A percentile compares a stretch with the other conserved stretches of the same genome.
phyloP scores from a whole-genome alignment of 2,797 vertebrate genomes.

The Acanthurus tractus region DNA sequence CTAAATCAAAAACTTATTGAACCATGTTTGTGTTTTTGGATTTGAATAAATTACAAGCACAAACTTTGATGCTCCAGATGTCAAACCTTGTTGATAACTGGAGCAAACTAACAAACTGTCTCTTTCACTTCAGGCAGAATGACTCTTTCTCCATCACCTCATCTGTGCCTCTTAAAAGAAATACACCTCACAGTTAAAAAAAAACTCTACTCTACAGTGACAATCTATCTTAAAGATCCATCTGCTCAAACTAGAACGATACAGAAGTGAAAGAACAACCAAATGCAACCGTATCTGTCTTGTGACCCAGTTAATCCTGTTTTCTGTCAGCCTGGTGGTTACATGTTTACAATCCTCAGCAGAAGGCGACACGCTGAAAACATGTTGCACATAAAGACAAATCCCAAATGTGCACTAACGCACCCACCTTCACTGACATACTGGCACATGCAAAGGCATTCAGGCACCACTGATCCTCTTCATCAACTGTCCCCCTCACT shows the following conservation, averaged over 20 bases:
- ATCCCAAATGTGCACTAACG: neutral
- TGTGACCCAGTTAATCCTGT: neutral
- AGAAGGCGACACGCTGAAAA: constrained; percentile 8
- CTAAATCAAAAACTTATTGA: neutral
- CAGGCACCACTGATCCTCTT: neutral
- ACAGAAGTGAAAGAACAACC: neutral
- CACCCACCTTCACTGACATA: neutral
- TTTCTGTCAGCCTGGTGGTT: neutral
- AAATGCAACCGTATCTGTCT: neutral
- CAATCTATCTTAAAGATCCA: neutral
- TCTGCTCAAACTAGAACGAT: neutral
- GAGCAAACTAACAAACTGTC: neutral
- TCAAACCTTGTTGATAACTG: neutral
- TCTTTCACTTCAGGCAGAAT: neutral
- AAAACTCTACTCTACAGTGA: neutral
- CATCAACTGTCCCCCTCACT: neutral
- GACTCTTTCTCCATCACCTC: neutral
- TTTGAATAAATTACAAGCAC: neutral
- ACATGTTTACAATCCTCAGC: neutral
- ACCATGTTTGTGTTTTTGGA: neutral
- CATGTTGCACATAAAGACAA: neutral
- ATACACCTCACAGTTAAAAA: neutral
- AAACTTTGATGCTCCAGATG: neutral
- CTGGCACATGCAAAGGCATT: neutral
- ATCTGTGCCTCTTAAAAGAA: too few species aligned